Evolutionary conservation across 2,797 vertebrate genomes (phyloP).

Genomic region (Leptodactylus fallax): DNA sequence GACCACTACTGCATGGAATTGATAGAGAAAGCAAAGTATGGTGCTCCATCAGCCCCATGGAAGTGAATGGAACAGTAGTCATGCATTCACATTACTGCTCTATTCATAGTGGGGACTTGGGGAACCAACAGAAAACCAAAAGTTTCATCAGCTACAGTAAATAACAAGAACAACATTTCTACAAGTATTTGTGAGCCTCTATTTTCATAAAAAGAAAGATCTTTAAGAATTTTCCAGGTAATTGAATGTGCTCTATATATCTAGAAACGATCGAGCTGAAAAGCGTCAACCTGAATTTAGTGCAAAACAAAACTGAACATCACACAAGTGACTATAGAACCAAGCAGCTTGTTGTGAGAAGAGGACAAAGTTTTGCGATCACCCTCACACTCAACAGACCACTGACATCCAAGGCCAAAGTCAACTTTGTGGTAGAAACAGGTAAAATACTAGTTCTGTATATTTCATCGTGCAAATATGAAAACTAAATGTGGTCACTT

Average conservation of each 20-base stretch:
- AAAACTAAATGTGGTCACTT: neutral
- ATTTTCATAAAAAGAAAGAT: neutral
- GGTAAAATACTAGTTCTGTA: constrained; percentile 67
- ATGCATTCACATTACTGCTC: no score
- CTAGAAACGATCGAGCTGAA: constrained; percentile 46
- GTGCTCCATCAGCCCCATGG: no score
- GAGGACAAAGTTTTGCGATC: constrained; percentile 64
- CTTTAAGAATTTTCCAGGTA: neutral
- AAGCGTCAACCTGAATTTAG: constrained; percentile 68
- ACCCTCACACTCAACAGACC: constrained; percentile 31
- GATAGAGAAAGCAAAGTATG: no score
- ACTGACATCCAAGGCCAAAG: constrained; percentile 43
- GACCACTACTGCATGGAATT: no score
- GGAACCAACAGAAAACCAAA: no score
- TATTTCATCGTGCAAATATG: neutral
- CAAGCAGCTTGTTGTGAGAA: constrained; percentile 68
- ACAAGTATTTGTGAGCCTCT: no score
- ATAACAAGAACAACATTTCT: no score
- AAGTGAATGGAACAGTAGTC: no score
- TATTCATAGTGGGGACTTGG: no score
- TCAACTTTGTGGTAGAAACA: constrained; percentile 71
- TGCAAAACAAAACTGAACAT: constrained; percentile 70
- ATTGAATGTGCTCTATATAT: neutral
- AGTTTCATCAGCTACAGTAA: no score
- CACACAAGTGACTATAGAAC: constrained; percentile 70